A percentile compares a stretch with the other conserved stretches of the same genome.
These are phyloP conservation scores for Peromyscus attwateri DNA, from an alignment of 2,797 vertebrate genomes.

Conservation along the genomic window DNA sequence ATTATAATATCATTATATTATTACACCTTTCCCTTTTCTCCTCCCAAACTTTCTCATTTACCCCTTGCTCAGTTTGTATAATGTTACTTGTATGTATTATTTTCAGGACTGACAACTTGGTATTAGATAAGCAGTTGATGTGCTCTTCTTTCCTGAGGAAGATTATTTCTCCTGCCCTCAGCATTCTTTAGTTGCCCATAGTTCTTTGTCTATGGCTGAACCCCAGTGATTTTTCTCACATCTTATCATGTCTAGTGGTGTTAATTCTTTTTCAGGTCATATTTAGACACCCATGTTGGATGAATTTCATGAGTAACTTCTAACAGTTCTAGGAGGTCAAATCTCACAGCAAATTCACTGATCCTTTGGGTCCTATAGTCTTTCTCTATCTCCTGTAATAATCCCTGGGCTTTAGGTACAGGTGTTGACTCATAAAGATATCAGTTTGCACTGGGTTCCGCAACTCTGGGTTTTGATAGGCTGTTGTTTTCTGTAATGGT, in stretches of 20 bases:
- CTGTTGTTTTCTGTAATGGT: not conserved
- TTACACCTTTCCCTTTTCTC: not conserved
- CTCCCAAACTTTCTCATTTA: not conserved
- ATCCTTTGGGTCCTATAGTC: not conserved
- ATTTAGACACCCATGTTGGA: not conserved
- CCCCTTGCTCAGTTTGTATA: not conserved
- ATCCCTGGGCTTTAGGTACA: not conserved
- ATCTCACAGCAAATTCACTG: not conserved
- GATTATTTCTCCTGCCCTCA: too few species aligned
- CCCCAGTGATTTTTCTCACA: not conserved
- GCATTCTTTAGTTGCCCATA: not conserved
- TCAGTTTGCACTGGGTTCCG: not conserved
- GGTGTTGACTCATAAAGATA: not conserved
- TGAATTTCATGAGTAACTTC: not conserved
- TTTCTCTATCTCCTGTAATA: not conserved
- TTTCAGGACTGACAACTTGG: not conserved
- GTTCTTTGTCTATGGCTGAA: not conserved
- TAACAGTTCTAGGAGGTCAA: not conserved
- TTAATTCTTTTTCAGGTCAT: not conserved
- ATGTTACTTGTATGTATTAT: not conserved
- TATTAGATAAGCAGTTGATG: not conserved
- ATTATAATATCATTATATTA: not conserved
- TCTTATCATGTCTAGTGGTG: too few species aligned
- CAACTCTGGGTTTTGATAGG: not conserved
- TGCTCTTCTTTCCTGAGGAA: too few species aligned